Evolutionary conservation across 2,113 vertebrate species (phyloP), one percentile per base, ranked within the genome.

Genomic region (Arvicanthis niloticus): DNA sequence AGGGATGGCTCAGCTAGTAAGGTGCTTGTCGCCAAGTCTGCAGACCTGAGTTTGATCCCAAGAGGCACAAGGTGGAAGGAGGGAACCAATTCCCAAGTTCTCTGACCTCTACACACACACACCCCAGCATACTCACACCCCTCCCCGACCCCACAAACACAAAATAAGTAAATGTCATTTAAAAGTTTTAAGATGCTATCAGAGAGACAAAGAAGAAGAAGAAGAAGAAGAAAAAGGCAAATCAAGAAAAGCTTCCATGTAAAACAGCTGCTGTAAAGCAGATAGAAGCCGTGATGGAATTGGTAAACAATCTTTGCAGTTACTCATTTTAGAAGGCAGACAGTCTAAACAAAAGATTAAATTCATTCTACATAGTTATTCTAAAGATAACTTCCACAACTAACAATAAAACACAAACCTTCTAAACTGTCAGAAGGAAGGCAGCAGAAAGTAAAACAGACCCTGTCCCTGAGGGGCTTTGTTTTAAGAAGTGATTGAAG

Each of bases 351-450:
- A 92, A 88, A 90, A 91, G 48, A 76, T 51, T 81, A 95, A 89
- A 94, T 89, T 67, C 15, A 37, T 72, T 92, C 95, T 92, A 77
- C 19, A 40, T 81, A 48, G 81, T 94, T 94, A 84, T 95, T 80
- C 42, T 77, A 95, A 97, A 96, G 88, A 73, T 56, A 93, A 90
- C 75, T 86, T 92, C 58, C 37, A 81, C 51, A 73, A 62, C 42
- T 73, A 80, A 96, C 92, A 96, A 40, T 82, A 97, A 90, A 97
- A 77, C 53, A 78, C 5, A 73, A 89, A 91, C 31, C 21, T 95
- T 91, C 24, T 67, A 91, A 92, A 93, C 7, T 93, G 91, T 95
- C 51, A 86, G 82, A 91, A 93, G 60, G 73, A 92, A 68, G 40
- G 86, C 53, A 37, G 53, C 60, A 73, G 73, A 87, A 94, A 95